Conservation (phyloP, 2,113 vertebrate species). For the Acrocephalus kingi region DNA sequence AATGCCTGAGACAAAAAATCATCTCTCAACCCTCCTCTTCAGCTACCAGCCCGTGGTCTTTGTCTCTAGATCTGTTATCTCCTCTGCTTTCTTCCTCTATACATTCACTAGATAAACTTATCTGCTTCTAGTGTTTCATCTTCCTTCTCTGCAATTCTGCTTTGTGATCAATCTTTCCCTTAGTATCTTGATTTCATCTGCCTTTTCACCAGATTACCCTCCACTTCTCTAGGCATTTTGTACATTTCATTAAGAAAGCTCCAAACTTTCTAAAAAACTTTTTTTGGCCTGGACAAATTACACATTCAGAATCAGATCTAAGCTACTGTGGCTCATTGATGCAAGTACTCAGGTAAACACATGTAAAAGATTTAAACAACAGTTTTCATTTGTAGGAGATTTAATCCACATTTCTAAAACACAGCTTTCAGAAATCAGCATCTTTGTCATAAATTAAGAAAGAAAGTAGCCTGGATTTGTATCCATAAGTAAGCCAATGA, state of each 20-base stretch:
- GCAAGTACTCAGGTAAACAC: not conserved
- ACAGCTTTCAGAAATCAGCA: not conserved
- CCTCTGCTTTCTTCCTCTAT: slow-evolving; percentile 8
- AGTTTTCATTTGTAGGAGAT: not conserved
- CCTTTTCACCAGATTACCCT: slow-evolving; percentile 28
- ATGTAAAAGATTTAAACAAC: not conserved
- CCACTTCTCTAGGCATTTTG: slow-evolving; percentile 21
- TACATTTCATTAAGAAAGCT: slow-evolving; percentile 3
- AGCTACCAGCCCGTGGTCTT: not conserved
- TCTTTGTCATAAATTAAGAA: not conserved
- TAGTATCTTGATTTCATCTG: slow-evolving; percentile 4
- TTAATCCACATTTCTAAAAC: not conserved
- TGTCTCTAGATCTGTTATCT: slow-evolving; percentile 5
- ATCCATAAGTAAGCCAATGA: not conserved
- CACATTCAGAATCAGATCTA: not conserved
- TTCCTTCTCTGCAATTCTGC: slow-evolving; percentile 28
- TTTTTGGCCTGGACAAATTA: not conserved
- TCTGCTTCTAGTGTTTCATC: slow-evolving; percentile 25
- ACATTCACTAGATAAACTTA: slow-evolving; percentile 28
- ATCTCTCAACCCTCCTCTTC: slow-evolving; percentile 1
- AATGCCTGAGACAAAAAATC: not conserved
- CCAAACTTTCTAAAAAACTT: not conserved
- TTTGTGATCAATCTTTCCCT: slow-evolving; percentile 39
- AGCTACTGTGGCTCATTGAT: not conserved
- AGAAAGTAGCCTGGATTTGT: not conserved